Evolutionary conservation across 2,113 vertebrate genomes (phyloP).

Genomic region (Pomatorhinus ruficollis): DNA sequence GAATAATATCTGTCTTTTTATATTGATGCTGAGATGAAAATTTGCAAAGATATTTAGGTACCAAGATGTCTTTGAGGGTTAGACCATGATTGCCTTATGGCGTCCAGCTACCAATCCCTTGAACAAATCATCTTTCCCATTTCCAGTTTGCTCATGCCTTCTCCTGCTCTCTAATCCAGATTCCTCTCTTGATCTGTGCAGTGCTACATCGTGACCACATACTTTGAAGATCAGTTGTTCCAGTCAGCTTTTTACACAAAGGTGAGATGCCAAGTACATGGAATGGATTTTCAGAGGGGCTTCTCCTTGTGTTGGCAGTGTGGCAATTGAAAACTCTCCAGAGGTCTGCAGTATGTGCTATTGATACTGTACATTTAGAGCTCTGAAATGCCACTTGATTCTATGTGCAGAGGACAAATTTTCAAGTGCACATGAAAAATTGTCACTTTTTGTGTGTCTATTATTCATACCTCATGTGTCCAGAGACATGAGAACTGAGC

Average conservation of each 20-base stretch:
- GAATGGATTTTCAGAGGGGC: not conserved
- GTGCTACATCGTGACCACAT: not conserved
- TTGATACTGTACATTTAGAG: not conserved
- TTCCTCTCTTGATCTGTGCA: not conserved
- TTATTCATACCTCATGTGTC: not conserved
- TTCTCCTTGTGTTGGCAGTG: not conserved
- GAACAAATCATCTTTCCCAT: not conserved
- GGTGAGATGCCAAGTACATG: not conserved
- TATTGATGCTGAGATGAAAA: not conserved
- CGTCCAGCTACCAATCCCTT: fast-evolving
- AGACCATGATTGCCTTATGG: not conserved
- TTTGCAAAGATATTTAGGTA: not conserved
- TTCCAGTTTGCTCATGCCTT: not conserved
- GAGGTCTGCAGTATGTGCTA: not conserved
- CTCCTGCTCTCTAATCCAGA: not conserved
- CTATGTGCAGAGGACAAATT: not conserved
- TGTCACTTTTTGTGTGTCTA: not conserved
- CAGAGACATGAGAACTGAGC: not conserved
- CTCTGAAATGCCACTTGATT: not conserved
- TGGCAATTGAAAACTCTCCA: not conserved
- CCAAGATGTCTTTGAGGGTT: not conserved
- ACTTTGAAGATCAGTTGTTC: not conserved
- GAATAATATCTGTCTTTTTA: not conserved
- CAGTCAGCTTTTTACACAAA: not conserved
- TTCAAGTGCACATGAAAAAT: not conserved